Conservation (phyloP, 2,797 vertebrate species). For the Leucoraja ocellata region DNA sequence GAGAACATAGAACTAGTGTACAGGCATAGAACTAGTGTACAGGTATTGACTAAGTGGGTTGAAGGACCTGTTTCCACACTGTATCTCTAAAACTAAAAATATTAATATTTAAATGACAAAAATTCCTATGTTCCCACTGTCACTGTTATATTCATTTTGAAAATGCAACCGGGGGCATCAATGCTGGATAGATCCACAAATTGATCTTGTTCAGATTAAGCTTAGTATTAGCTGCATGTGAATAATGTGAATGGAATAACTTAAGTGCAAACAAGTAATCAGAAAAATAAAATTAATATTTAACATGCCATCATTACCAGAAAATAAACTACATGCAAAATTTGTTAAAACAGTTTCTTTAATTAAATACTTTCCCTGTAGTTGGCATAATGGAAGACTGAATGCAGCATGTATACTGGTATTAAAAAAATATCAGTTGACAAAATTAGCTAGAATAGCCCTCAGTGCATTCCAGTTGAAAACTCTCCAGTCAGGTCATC, state of each 20-base stretch:
- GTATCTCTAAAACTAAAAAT: too few relatives aligned
- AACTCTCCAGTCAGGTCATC: background rate
- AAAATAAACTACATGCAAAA: conserved; percentile 17
- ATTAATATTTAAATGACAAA: background rate
- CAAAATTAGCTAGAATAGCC: background rate
- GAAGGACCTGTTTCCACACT: too few relatives aligned
- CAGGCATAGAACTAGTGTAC: too few relatives aligned
- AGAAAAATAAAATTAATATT: background rate
- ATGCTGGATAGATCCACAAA: background rate
- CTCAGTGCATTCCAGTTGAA: conserved; percentile 15
- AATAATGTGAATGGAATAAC: background rate
- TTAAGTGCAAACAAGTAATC: background rate
- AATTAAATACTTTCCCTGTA: background rate
- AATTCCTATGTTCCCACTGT: background rate
- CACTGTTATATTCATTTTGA: background rate
- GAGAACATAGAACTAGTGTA: too few relatives aligned
- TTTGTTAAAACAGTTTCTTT: conserved; percentile 7
- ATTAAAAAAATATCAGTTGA: conserved; percentile 9
- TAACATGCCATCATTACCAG: background rate
- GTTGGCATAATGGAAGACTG: background rate
- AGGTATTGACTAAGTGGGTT: too few relatives aligned
- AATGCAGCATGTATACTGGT: background rate
- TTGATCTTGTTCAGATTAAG: background rate
- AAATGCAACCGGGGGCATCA: background rate
- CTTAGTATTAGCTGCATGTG: background rate